Base-by-base conservation (phyloP, 2,113 vertebrate species). In the Otus sunia region DNA sequence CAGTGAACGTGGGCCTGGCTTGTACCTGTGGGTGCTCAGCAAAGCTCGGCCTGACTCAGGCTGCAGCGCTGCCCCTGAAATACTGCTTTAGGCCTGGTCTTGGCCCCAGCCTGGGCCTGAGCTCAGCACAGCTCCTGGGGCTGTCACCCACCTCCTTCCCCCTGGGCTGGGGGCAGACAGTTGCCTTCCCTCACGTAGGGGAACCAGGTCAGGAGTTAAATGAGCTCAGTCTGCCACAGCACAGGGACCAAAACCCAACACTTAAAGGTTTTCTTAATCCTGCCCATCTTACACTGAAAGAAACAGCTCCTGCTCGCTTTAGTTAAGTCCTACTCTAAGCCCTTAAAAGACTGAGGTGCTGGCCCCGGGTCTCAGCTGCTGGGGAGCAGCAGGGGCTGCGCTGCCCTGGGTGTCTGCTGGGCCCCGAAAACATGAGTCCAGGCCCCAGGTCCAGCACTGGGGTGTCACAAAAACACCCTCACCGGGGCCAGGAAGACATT, bases 141-240 rank as follows among this genome's bases (percentile, higher is more conserved):
- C 58, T 25, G n/a, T 25, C 2, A 37, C 27, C 29, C 32, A 7
- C 21, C 20, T 30, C 53, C 55, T 49, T 5, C 3, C 49, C 45
- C 20, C 45, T 21, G n/a, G n/a, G n/a, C 22, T 3, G 19, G 34
- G 36, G 15, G 15, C 6, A 19, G 23, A 26, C n/a, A 5, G 27
- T 13, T 5, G 5, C 34, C 29, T 12, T 37, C 12, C 9, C 0
- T 2, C 1, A 2, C 0, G 7, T 2, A 15, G 45, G n/a, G 23
- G 59, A 39, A 15, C 12, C 23, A 22, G 50, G 25, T 8, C 2
- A 21, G 58, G 30, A 12, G 22, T 4, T 21, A 5, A 9, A 6
- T 3, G 15, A 64, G 37, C 59, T 11, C 2, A 13, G 18, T 25
- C 53, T 67, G 36, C 52, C 17, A 5, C 50, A 55, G 74, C 69